A percentile compares a stretch with the other conserved stretches of the same genome.
Evolutionary conservation across 2,888 invertebrate species (phyloP).

Genomic region (Sialis lutaria): DNA sequence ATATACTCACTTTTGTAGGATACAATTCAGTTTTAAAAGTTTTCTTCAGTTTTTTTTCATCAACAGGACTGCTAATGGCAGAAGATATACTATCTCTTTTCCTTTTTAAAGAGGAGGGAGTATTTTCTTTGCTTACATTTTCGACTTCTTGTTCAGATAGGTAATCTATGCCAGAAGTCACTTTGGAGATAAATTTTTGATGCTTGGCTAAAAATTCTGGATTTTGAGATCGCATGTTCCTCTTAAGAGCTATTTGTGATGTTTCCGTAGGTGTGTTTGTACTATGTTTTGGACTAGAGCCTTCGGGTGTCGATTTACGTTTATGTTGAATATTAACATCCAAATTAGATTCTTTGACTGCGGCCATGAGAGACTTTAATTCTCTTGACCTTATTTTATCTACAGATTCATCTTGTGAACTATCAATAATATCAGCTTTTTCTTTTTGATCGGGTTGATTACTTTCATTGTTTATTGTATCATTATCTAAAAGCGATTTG

Average conservation of each 20-base stretch:
- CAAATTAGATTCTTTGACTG: constrained; percentile 50
- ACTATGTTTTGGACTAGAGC: constrained; percentile 20
- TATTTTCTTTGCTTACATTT: constrained; percentile 5
- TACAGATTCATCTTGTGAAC: not conserved
- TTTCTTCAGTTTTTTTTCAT: constrained; percentile 1
- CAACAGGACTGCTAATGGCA: not conserved
- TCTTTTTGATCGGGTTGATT: not conserved
- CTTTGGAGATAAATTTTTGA: constrained; percentile 37
- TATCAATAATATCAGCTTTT: not conserved
- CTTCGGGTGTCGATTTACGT: constrained; percentile 21
- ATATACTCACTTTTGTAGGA: not conserved
- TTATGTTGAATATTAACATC: constrained; percentile 29
- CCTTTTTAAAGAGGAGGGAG: constrained; percentile 9
- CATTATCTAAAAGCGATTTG: not conserved
- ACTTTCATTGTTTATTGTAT: not conserved
- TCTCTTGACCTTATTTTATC: constrained; percentile 23
- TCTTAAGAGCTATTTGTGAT: constrained; percentile 10
- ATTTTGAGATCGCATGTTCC: constrained; percentile 44
- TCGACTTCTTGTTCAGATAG: constrained; percentile 8
- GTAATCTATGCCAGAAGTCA: constrained; percentile 18
- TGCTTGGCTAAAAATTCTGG: constrained; percentile 44
- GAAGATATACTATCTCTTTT: constrained; percentile 13
- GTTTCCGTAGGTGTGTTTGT: constrained; percentile 3
- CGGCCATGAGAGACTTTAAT: constrained; percentile 41
- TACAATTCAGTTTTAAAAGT: constrained; percentile 1